A percentile compares a stretch with the other conserved stretches of the same genome.
phyloP scores from a whole-genome alignment of 2,113 vertebrate species.

The Alosa alosa region DNA sequence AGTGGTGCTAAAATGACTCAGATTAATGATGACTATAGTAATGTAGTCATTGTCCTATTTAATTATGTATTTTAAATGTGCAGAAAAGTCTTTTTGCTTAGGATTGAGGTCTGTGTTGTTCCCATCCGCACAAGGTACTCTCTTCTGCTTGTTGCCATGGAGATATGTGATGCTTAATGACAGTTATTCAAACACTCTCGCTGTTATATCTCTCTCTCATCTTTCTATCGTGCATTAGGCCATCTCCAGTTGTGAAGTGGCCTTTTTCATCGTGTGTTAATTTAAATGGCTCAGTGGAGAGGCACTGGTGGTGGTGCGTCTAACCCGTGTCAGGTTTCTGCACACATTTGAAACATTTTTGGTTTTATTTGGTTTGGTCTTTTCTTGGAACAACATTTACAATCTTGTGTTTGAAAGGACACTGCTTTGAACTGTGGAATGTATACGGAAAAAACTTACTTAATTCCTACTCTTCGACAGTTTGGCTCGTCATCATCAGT shows the following conservation, averaged over 20 bases:
- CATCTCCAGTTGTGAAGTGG: not conserved
- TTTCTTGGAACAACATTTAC: not conserved
- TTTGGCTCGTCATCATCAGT: not conserved
- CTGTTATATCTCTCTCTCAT: not conserved
- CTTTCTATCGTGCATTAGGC: not conserved
- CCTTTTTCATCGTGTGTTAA: not conserved
- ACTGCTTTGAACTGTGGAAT: not conserved
- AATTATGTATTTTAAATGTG: not conserved
- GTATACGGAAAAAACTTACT: not conserved
- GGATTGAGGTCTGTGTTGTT: not conserved
- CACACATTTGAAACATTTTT: not conserved
- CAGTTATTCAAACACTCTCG: not conserved
- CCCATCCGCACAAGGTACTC: not conserved
- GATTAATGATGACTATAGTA: too few species aligned
- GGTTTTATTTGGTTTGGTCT: not conserved
- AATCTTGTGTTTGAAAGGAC: not conserved
- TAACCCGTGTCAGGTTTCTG: not conserved
- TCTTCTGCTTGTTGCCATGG: not conserved
- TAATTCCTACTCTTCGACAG: not conserved
- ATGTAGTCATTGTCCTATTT: not conserved
- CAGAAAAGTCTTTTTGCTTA: not conserved
- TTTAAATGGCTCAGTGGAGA: not conserved
- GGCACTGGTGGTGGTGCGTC: not conserved
- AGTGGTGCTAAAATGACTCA: not conserved
- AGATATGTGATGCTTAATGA: not conserved